These are phyloP conservation scores for Drosophila ochracea DNA, from an alignment of 2,888 invertebrate species.

Conservation along the genomic window DNA sequence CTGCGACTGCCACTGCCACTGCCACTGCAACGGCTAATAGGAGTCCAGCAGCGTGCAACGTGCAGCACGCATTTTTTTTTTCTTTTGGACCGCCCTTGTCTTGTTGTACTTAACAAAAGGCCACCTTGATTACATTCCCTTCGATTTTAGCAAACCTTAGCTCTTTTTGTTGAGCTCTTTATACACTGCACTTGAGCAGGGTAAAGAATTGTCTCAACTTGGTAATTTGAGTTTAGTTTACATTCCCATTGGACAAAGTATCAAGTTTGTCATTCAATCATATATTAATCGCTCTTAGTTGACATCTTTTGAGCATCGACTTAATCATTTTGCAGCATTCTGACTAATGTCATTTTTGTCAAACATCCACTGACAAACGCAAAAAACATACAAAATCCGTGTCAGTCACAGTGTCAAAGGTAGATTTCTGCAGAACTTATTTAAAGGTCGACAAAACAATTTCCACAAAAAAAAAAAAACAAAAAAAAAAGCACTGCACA, in stretches of 20 bases:
- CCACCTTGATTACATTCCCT: conserved; percentile 18
- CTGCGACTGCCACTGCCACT: not conserved
- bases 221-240: not conserved
- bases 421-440: conserved; percentile 2
- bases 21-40: conserved; percentile 2
- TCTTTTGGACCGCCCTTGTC: conserved; percentile 63
- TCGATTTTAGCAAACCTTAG: conserved; percentile 26
- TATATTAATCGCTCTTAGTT: not conserved
- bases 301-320: not conserved
- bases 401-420: not conserved
- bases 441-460: not conserved
- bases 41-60: conserved; percentile 16
- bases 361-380: not conserved
- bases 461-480: not conserved
- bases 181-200: conserved; percentile 3
- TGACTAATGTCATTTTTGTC: not conserved
- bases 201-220: not conserved
- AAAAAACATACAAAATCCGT: not conserved
- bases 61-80: conserved; percentile 15
- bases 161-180: conserved; percentile 1
- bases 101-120: conserved; percentile 55
- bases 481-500: not conserved
- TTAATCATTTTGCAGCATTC: not conserved
- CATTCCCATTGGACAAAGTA: too few species aligned
- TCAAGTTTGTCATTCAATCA: not conserved